Percentiles rank a stretch among this genome's conserved stretches.
phyloP scores from a whole-genome alignment of 2,113 vertebrate species.

The Zootoca vivipara region DNA sequence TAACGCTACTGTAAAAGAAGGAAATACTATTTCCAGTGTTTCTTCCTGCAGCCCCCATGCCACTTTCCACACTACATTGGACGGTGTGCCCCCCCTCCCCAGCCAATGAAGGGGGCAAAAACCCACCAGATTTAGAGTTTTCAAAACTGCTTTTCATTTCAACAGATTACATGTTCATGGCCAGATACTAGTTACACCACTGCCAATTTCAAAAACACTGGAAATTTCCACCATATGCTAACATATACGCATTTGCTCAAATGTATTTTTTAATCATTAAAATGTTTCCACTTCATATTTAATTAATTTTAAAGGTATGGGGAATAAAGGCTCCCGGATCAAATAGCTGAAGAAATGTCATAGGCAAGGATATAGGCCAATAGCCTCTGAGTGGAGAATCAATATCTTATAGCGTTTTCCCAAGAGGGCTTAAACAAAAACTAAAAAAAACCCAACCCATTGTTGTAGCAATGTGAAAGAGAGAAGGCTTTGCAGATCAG shows the following conservation, averaged over 20 bases:
- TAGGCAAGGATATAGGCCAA: slow-evolving; percentile 48
- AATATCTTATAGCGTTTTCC: slow-evolving; percentile 63
- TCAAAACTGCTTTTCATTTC: neutral
- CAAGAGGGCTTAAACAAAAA: slow-evolving; percentile 59
- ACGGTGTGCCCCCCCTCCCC: too few relatives aligned
- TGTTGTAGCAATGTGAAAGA: slow-evolving; percentile 50
- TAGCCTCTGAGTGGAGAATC: slow-evolving; percentile 58
- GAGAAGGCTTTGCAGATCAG: slow-evolving; percentile 63
- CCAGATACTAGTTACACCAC: slow-evolving; percentile 20
- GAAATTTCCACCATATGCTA: neutral
- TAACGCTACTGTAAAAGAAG: neutral
- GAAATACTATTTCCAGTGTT: neutral
- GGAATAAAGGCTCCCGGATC: slow-evolving; percentile 43
- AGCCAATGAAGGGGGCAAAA: too few relatives aligned
- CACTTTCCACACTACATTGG: too few relatives aligned
- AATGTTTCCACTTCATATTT: slow-evolving; percentile 29
- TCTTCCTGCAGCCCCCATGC: neutral
- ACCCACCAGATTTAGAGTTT: neutral
- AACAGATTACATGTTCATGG: slow-evolving; percentile 1
- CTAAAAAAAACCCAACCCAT: slow-evolving; percentile 36
- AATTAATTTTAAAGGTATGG: slow-evolving; percentile 19
- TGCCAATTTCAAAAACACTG: neutral
- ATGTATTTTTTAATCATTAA: neutral
- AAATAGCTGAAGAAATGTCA: slow-evolving; percentile 40
- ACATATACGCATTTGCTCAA: neutral